A percentile compares a stretch with the other conserved stretches of the same genome.
Conservation (phyloP, 2,797 vertebrate genomes). For the Scleropages formosus region DNA sequence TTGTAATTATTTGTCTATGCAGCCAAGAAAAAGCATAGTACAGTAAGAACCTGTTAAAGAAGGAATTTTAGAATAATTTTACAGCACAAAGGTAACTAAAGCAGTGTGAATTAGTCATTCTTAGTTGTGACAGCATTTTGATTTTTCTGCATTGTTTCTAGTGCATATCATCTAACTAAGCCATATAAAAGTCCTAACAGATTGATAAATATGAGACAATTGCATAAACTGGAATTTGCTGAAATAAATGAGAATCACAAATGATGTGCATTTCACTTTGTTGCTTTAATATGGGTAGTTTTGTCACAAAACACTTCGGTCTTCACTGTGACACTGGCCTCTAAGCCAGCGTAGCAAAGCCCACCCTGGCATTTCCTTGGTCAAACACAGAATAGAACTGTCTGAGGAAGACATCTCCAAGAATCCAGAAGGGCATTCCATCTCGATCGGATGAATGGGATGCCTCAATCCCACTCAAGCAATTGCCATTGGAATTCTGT, state of each 20-base stretch:
- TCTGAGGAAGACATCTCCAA: constrained; percentile 35
- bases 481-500: constrained; percentile 19
- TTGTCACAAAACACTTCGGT: neutral
- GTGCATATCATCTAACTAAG: no score
- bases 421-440: constrained; percentile 28
- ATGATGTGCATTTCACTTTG: no score
- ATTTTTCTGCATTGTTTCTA: no score
- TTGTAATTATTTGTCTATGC: neutral
- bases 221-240: no score
- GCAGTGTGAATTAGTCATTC: no score
- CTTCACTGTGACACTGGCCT: neutral
- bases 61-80: no score
- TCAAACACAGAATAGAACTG: constrained; percentile 38
- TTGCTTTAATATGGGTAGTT: neutral
- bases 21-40: neutral
- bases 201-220: no score
- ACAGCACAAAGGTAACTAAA: no score
- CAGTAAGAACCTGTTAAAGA: neutral
- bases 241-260: no score
- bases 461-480: constrained; percentile 30
- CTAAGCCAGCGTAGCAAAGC: constrained; percentile 34
- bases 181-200: no score
- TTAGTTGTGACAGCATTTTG: no score
- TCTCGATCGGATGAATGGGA: constrained; percentile 19
- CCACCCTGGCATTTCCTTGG: constrained; percentile 33